Conservation (phyloP, 2,888 invertebrate genomes). For the Drosophila basisetae region DNA sequence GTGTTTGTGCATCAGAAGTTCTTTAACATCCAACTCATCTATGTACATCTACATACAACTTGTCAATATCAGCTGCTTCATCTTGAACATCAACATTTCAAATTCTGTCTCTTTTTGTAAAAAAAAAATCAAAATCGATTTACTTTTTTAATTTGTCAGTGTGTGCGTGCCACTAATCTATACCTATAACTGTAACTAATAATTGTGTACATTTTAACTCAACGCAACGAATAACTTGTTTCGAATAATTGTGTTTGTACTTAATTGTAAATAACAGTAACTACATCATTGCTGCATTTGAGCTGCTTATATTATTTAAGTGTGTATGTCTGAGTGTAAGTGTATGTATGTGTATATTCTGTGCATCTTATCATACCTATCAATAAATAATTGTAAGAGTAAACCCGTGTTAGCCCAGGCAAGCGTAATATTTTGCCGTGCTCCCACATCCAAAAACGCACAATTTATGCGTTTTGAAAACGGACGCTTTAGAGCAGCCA, state of each 20-base stretch:
- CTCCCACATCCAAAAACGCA: background rate
- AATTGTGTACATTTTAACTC: slow-evolving; percentile 17
- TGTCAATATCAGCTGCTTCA: slow-evolving; percentile 6
- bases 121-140: background rate
- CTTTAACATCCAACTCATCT: slow-evolving; percentile 11
- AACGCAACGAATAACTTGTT: slow-evolving; percentile 27
- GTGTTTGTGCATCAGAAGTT: slow-evolving; percentile 10
- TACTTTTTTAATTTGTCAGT: slow-evolving; percentile 10
- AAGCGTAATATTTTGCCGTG: background rate
- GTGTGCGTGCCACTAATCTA: slow-evolving; percentile 11
- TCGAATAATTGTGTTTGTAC: slow-evolving; percentile 27
- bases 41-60: slow-evolving; percentile 13
- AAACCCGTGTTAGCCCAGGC: background rate
- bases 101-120: background rate
- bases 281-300: slow-evolving; percentile 33
- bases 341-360: slow-evolving; percentile 1
- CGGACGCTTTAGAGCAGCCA: background rate
- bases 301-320: slow-evolving; percentile 25
- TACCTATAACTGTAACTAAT: slow-evolving; percentile 13
- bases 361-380: background rate
- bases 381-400: background rate
- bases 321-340: background rate
- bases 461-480: background rate
- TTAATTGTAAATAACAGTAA: slow-evolving; percentile 37
- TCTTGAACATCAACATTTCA: slow-evolving; percentile 6